These are phyloP conservation scores for Calypte anna DNA, from an alignment of 2,113 vertebrate genomes.

Conservation along the genomic window DNA sequence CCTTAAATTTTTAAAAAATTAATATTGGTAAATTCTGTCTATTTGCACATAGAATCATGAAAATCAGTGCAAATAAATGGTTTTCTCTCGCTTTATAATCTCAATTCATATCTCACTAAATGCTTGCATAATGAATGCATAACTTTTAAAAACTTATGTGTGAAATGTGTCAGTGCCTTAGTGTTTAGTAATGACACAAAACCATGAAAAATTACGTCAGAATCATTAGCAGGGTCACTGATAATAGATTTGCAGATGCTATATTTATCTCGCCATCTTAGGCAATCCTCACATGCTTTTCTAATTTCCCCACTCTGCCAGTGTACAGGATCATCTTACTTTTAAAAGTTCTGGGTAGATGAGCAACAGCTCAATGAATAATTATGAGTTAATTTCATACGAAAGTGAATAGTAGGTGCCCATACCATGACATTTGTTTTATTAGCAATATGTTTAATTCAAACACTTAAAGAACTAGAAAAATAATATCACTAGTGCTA, in stretches of 20 bases:
- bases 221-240: neutral
- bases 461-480: neutral
- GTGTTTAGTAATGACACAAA: neutral
- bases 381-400: neutral
- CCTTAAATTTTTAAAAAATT: neutral
- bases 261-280: neutral
- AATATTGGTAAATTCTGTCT: neutral
- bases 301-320: neutral
- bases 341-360: neutral
- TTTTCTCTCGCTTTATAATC: neutral
- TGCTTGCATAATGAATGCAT: neutral
- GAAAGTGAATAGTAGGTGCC: neutral
- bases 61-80: neutral
- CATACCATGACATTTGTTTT: neutral
- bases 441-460: neutral
- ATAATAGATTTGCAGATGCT: neutral
- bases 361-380: neutral
- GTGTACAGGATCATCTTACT: neutral
- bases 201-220: neutral
- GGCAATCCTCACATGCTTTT: neutral
- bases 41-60: neutral
- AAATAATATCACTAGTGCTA: neutral
- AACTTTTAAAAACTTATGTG: neutral
- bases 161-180: neutral
- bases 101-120: neutral